Base-by-base conservation (phyloP, 2,888 invertebrate genomes). In the Acleris laterana region DNA sequence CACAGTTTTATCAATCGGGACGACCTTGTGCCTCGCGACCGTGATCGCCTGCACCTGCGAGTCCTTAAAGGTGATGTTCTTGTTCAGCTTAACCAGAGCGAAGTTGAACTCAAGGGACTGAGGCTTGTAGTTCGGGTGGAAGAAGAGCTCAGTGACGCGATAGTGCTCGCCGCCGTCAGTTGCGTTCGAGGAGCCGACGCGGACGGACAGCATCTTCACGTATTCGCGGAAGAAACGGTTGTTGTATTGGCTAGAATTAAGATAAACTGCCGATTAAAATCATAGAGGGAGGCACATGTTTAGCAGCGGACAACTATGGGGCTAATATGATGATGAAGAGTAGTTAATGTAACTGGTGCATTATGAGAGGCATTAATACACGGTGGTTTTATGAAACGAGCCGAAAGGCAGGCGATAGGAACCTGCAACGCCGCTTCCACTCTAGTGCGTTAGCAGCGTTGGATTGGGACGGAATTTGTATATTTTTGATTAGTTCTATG, bases 91-190 rank as follows among this genome's bases (percentile, higher is more conserved):
- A 13, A 92, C 61, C 0, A 90, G 79, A 0, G 90, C 92, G 49
- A 85, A 82, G 77, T 93, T 91, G 76, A 89, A 91, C 58, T 88
- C 87, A 63, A 93, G 68, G 0, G 83, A 89, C 11, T 81, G 76
- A 0, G 92, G 90, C 70, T 90, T 90, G 76, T 93, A 93, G 80
- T 92, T 92, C 2, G 92, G 92, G 22, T 93, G 92, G 82, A 92
- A 93, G 79, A 82, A 84, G 69, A 92, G 88, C 68, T 90, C 90
- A 0, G 83, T 68, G 11, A 91, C 88, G 0, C 79, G 74, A 4
- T 85, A 71, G 0, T 86, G 20, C 9, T 87, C 83, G 0, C 92
- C 92, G 0, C 92, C 92, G 0, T 78, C 68, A 0, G 89, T 87
- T 1, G 90, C 89, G 76, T 93, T 92, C 17, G 79, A 73, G 5